Evolutionary conservation across 2,888 invertebrate species (phyloP).

Genomic region (Mystacides longicornis): DNA sequence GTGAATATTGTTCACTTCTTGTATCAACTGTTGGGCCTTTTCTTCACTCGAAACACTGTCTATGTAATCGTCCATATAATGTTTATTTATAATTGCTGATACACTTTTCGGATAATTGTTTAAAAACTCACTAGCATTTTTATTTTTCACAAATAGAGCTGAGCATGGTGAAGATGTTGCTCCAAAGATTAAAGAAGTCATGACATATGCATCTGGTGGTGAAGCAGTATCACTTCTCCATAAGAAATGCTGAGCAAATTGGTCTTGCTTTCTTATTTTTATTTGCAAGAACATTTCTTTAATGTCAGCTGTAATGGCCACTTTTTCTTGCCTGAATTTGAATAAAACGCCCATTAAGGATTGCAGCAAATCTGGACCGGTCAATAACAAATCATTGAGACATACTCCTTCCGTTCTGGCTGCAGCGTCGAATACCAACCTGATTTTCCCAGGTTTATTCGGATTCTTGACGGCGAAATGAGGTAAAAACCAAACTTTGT

Average conservation of each 20-base stretch:
- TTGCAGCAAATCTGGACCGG: conserved; percentile 29
- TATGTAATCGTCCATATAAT: conserved; percentile 30
- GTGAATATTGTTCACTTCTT: background rate
- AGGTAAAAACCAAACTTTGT: conserved; percentile 26
- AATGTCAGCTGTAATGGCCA: conserved; percentile 28
- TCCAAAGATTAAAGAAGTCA: conserved; percentile 28
- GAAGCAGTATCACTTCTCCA: background rate
- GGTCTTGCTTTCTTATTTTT: background rate
- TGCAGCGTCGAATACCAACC: conserved; percentile 29
- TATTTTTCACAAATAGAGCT: conserved; percentile 27
- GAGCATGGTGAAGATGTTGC: conserved; percentile 23
- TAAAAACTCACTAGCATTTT: conserved; percentile 26
- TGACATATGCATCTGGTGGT: conserved; percentile 23
- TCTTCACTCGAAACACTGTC: conserved; percentile 26
- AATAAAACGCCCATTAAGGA: conserved; percentile 29
- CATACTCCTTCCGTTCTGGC: conserved; percentile 23
- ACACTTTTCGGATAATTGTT: conserved; percentile 25
- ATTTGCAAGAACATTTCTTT: conserved; percentile 3
- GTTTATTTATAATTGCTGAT: conserved; percentile 26
- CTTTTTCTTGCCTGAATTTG: conserved; percentile 29
- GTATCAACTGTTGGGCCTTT: conserved; percentile 17
- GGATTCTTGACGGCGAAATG: conserved; percentile 26
- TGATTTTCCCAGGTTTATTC: conserved; percentile 27
- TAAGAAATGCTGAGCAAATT: background rate
- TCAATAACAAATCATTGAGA: conserved; percentile 28